Evolutionary conservation across 1,140 invertebrate genomes (phyloP).

Genomic region (Aleiodes sp.): DNA sequence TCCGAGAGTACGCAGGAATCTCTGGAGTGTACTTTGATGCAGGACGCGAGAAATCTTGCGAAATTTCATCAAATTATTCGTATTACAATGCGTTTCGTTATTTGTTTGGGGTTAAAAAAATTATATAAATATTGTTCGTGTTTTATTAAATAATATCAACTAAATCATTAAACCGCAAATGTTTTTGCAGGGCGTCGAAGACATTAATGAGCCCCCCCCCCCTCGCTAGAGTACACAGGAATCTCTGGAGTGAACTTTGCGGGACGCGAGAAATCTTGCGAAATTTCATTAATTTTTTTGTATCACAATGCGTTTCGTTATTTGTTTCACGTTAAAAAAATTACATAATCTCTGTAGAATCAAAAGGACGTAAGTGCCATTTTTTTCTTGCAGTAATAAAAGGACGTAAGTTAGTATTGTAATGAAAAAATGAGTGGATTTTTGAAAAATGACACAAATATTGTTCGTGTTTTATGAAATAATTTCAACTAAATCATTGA

Average conservation of each 20-base stretch:
- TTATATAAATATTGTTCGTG: no score
- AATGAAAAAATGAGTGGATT: no score
- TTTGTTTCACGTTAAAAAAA: no score
- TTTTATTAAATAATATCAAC: no score
- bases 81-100: not conserved
- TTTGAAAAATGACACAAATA: no score
- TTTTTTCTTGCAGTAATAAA: no score
- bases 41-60: not conserved
- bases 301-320: not conserved
- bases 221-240: not conserved
- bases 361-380: no score
- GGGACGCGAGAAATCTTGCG: not conserved
- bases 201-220: not conserved
- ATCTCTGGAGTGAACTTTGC: not conserved
- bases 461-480: no score
- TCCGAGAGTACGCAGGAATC: constrained; percentile 4
- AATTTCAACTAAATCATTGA: not conserved
- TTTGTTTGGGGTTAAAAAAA: no score
- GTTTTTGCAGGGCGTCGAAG: no score
- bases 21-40: not conserved
- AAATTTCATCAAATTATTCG: not conserved
- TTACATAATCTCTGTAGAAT: no score
- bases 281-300: not conserved
- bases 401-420: no score
- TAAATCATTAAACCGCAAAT: not conserved